Base-by-base conservation (phyloP, 92 coral and sea anemone genomes). In the Bergia puertoricense region DNA sequence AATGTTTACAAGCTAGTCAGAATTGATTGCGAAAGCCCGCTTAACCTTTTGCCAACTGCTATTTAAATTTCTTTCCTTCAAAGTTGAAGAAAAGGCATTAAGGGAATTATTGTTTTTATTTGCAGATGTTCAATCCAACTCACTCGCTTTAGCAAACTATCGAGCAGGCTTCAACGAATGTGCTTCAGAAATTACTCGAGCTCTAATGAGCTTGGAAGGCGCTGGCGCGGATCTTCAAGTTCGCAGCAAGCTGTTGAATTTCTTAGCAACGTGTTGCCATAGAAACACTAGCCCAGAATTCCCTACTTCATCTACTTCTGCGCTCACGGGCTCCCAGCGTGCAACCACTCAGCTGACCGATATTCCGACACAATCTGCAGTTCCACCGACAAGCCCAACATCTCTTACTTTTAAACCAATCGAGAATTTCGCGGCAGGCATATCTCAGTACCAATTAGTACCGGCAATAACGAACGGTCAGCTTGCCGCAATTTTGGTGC, bases 101-200 rank as follows among this genome's bases (percentile, higher is more conserved):
- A 84, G 43, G 11, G 54, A 48, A 46, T 18, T 45, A 38, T 41
- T 41, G 23, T 50, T 41, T 56, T 40, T 88, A 51, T 10, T 79
- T 81, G 91, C 87, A 80, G 91, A 80, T 43, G 66, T 82, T n/a
- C 59, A 89, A 5, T 86, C 86, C 69, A 90, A 85, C 45, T 88
- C 95, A 81, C 74, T 80, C 38, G 93, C 94, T 38, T 77, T 92
- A 40, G 96, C 97, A 3, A 93, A 94, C 82, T 94, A 94, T 85
- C 91, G 97, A 57, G 97, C 97, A n/a, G 97, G 97, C 7, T 94
- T 92, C 78, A 94, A 92, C 46, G 93, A 94, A 68, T 92, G 97
- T 40, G 93, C 93, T 22, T 89, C 93, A n/a, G 97, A 94, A 81
- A 91, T 94, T 41, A 91, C 92, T 36, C 97, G 97, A 39, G 86